Conservation (phyloP, 1,140 invertebrate genomes). For the Proales similis region DNA sequence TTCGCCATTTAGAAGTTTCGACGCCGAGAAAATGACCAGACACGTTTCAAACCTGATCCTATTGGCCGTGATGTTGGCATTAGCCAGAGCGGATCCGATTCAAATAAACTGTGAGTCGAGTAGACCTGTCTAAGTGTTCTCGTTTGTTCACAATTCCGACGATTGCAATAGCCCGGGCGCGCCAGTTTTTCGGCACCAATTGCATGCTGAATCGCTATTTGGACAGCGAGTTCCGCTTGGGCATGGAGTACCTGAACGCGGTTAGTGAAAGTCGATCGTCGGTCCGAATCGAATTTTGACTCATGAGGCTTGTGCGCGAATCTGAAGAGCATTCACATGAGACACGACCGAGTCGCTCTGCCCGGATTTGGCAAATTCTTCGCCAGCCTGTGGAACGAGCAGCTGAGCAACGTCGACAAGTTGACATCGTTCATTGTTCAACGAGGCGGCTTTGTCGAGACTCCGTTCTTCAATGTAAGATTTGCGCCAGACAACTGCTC, state of each 20-base stretch:
- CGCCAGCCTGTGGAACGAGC: constrained; percentile 6
- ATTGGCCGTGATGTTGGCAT: too few species aligned
- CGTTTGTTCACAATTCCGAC: too few species aligned
- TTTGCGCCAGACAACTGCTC: not conserved
- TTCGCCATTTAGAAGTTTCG: too few species aligned
- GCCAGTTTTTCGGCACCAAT: constrained; percentile 1
- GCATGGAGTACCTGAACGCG: constrained; percentile 29
- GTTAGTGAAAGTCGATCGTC: not conserved
- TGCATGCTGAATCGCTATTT: constrained; percentile 2
- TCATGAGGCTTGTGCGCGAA: not conserved
- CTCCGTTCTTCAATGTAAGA: not conserved
- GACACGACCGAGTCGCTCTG: constrained; percentile 11
- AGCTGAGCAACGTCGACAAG: constrained; percentile 3
- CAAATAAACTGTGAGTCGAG: too few species aligned
- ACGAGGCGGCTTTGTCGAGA: constrained; percentile 10
- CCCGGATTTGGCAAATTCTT: constrained; percentile 32
- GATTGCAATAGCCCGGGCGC: not conserved
- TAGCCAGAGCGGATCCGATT: too few species aligned
- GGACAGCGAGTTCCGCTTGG: constrained; percentile 13
- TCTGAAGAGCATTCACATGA: constrained; percentile 35
- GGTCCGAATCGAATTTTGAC: not conserved
- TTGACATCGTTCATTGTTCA: constrained; percentile 20
- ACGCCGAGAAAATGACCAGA: too few species aligned
- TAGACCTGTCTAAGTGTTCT: not conserved
- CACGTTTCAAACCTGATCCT: too few species aligned